Evolutionary conservation across 2,113 vertebrate genomes (phyloP).

Genomic region (Crocuta crocuta): DNA sequence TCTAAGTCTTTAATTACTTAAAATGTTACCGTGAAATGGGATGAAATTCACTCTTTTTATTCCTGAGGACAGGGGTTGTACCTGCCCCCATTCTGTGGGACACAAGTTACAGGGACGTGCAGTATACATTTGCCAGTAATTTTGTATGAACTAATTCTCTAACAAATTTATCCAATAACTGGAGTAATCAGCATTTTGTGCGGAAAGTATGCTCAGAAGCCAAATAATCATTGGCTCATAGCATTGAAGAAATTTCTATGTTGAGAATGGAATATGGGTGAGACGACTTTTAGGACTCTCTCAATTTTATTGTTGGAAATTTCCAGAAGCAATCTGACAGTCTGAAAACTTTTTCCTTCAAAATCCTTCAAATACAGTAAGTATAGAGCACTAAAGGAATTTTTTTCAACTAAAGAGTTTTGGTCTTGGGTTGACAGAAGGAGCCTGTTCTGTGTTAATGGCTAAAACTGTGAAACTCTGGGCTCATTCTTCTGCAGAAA

Average conservation of each 20-base stretch:
- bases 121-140: neutral
- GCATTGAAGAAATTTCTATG: neutral
- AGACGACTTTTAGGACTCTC: constrained; percentile 8
- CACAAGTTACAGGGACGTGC: neutral
- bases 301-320: neutral
- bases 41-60: neutral
- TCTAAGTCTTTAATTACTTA: neutral
- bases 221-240: neutral
- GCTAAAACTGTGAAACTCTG: neutral
- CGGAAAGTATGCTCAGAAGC: neutral
- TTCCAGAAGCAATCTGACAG: neutral
- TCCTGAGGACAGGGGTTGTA: neutral
- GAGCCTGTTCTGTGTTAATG: neutral
- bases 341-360: neutral
- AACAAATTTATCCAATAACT: neutral
- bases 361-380: constrained; percentile 10
- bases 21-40: neutral
- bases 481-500: constrained; percentile 1
- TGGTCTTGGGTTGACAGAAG: constrained; percentile 15
- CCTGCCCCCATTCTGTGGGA: neutral
- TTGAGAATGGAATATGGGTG: neutral
- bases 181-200: neutral
- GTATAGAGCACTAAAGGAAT: neutral
- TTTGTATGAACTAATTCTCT: neutral
- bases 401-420: neutral